Conservation (phyloP, 2,888 invertebrate genomes). For the Epsilonema sp. region DNA sequence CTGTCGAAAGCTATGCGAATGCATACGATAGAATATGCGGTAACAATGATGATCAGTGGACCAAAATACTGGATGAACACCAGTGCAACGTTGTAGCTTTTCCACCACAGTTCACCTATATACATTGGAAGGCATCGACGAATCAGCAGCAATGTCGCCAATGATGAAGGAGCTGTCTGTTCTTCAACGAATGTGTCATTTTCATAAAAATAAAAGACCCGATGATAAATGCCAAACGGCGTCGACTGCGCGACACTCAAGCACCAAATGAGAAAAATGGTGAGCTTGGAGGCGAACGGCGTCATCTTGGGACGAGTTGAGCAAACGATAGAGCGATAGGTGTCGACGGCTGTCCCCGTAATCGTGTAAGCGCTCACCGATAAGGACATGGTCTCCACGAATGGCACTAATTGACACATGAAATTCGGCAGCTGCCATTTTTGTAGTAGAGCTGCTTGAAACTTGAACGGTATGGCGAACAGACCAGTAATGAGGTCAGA, state of each 20-base stretch:
- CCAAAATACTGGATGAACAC: constrained; percentile 45
- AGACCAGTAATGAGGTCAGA: constrained; percentile 90
- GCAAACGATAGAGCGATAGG: constrained; percentile 38
- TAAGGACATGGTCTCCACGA: constrained; percentile 61
- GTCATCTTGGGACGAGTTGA: constrained; percentile 3
- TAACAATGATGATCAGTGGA: constrained; percentile 57
- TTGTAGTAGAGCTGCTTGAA: constrained; percentile 56
- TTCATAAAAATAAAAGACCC: not conserved
- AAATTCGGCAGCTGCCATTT: constrained; percentile 63
- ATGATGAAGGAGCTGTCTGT: no score
- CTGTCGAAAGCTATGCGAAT: no score
- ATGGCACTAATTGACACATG: constrained; percentile 71
- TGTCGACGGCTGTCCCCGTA: constrained; percentile 63
- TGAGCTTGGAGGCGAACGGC: constrained; percentile 1
- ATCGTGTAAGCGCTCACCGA: constrained; percentile 73
- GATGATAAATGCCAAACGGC: constrained; percentile 15
- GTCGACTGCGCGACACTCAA: constrained; percentile 14
- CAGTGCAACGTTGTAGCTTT: constrained; percentile 27
- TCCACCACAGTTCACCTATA: constrained; percentile 18
- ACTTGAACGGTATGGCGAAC: constrained; percentile 84
- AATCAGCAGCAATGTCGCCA: no score
- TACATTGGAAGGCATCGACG: constrained; percentile 8
- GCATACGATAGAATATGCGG: constrained; percentile 62
- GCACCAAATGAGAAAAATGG: constrained; percentile 16
- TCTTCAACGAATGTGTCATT: no score